Conservation (phyloP, 2,797 vertebrate genomes). For the Acipenser transmontanus region DNA sequence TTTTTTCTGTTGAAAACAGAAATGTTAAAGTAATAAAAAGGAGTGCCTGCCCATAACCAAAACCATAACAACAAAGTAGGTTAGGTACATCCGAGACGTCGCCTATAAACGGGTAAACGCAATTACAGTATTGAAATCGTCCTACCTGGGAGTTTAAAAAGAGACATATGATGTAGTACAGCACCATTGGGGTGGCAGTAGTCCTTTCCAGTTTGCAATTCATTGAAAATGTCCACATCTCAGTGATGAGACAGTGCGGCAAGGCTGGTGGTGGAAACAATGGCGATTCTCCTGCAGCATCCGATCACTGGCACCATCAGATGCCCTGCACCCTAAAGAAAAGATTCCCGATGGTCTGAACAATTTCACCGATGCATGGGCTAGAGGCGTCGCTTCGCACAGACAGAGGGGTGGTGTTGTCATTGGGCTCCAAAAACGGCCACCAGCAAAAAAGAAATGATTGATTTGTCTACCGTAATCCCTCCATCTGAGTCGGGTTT, state of each 20-base stretch:
- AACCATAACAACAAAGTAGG: conserved; percentile 9
- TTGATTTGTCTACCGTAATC: conserved; percentile 8
- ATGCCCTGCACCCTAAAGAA: conserved; percentile 15
- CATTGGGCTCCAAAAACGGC: conserved; percentile 14
- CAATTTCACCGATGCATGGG: not conserved
- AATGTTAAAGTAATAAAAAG: not conserved
- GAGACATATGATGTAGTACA: conserved; percentile 29
- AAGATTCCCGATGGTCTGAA: conserved; percentile 20
- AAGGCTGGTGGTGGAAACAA: conserved; percentile 60
- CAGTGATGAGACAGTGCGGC: conserved; percentile 21
- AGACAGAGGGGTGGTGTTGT: conserved; percentile 11
- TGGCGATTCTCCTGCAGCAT: conserved; percentile 51
- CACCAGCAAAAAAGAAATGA: conserved; percentile 14
- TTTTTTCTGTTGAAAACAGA: not conserved
- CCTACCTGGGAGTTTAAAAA: conserved; percentile 50
- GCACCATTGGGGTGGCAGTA: conserved; percentile 29
- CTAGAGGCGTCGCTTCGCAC: not conserved
- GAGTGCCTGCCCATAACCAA: not conserved
- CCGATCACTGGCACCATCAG: conserved; percentile 31
- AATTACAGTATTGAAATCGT: not conserved
- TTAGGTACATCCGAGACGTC: conserved; percentile 6
- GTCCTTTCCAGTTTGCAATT: not conserved
- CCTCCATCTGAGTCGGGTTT: conserved; percentile 35
- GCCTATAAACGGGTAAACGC: not conserved
- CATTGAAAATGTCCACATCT: conserved; percentile 22